phyloP scores from a whole-genome alignment of 2,113 vertebrate genomes.

The Leptosomus discolor region DNA sequence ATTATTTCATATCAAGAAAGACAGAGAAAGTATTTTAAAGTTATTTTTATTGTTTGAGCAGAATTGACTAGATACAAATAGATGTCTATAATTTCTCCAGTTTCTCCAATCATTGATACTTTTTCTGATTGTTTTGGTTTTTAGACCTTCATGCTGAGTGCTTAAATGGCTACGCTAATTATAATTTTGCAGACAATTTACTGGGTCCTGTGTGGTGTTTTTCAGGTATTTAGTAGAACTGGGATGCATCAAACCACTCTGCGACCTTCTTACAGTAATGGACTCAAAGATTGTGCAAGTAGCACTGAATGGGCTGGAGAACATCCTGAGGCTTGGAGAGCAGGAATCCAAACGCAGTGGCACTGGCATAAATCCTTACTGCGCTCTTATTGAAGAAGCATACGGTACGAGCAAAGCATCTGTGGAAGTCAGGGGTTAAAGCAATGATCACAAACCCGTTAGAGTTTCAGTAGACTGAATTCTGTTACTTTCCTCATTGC shows the following conservation, averaged over 20 bases:
- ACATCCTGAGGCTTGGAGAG: slow-evolving; percentile 93
- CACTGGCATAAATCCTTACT: slow-evolving; percentile 93
- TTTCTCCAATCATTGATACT: not conserved
- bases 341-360: slow-evolving; percentile 91
- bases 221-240: slow-evolving; percentile 92
- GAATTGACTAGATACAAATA: not conserved
- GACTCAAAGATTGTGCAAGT: slow-evolving; percentile 98
- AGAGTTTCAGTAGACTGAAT: not conserved
- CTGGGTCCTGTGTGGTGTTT: not conserved
- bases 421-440: not conserved
- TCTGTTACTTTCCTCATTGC: not conserved
- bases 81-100: not conserved
- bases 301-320: slow-evolving; percentile 93
- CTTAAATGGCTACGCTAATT: not conserved
- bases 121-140: not conserved
- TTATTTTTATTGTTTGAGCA: not conserved
- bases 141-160: not conserved
- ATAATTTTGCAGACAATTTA: not conserved
- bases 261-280: slow-evolving; percentile 97
- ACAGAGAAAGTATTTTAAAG: not conserved
- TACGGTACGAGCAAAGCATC: slow-evolving; percentile 80
- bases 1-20: not conserved
- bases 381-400: slow-evolving; percentile 93
- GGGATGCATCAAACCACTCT: slow-evolving; percentile 95
- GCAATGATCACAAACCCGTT: not conserved